Conservation (phyloP, 2,888 invertebrate species). For the Heliconius charithonia region DNA sequence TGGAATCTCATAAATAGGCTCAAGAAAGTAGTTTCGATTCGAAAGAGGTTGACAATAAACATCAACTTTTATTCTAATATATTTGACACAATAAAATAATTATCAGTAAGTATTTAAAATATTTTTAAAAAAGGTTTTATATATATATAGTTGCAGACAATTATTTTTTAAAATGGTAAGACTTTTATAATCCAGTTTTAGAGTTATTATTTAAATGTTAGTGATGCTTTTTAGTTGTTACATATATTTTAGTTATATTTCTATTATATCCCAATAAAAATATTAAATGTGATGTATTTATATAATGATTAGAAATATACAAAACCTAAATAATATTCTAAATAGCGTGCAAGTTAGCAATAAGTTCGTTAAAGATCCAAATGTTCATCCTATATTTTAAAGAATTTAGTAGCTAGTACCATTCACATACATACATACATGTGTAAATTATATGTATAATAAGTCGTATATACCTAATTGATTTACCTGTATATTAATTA, state of each 20-base stretch:
- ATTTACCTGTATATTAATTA: not conserved
- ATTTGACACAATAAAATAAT: not conserved
- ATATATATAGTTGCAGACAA: slow-evolving; percentile 1
- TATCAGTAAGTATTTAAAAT: not conserved
- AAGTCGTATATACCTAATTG: not conserved
- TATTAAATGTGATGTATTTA: slow-evolving; percentile 27
- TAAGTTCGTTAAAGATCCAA: slow-evolving; percentile 8
- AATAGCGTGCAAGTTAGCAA: not conserved
- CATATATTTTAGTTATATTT: not conserved
- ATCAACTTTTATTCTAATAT: slow-evolving; percentile 29
- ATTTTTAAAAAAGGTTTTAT: slow-evolving; percentile 5
- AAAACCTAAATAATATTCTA: slow-evolving; percentile 14
- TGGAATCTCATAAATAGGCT: not conserved
- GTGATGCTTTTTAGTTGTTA: not conserved
- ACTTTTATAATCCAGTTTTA: slow-evolving; percentile 3
- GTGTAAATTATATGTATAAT: not conserved
- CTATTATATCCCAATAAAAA: not conserved
- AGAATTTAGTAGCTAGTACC: slow-evolving; percentile 36
- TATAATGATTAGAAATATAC: slow-evolving; percentile 19
- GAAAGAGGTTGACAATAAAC: slow-evolving; percentile 37
- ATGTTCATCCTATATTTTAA: slow-evolving; percentile 8
- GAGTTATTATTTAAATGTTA: not conserved
- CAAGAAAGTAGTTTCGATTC: not conserved
- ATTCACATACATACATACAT: slow-evolving; percentile 1
- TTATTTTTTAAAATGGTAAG: slow-evolving; percentile 5